Evolutionary conservation across 1,140 invertebrate genomes (phyloP).

Genomic region (Pentalonia nigronervosa): DNA sequence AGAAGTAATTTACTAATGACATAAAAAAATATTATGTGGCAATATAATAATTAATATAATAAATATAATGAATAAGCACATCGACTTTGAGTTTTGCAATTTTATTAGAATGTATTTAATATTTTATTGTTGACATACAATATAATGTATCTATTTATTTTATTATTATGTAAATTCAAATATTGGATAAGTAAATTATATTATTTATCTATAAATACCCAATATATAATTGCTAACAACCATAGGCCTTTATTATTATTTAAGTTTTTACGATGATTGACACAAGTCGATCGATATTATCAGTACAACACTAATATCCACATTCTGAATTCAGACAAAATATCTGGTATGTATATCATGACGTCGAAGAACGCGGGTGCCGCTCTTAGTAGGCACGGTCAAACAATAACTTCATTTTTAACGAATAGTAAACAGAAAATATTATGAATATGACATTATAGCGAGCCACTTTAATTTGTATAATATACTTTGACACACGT

Average conservation of each 20-base stretch:
- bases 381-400: not conserved
- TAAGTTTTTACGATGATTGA: not conserved
- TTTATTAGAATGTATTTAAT: not conserved
- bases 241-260: not conserved
- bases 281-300: not conserved
- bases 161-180: slow-evolving; percentile 2
- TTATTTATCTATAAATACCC: not conserved
- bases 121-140: not conserved
- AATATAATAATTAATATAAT: not conserved
- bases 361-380: not conserved
- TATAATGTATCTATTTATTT: not conserved
- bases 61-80: not conserved
- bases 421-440: not conserved
- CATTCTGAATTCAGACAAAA: not conserved
- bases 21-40: not conserved
- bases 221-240: not conserved
- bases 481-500: not conserved
- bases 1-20: not conserved
- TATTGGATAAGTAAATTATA: not conserved
- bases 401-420: not conserved
- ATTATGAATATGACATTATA: not conserved
- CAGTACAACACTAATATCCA: not conserved
- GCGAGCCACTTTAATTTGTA: not conserved
- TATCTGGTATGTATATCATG: too few species aligned
- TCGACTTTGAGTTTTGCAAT: not conserved